phyloP scores from a whole-genome alignment of 1,140 invertebrate species.

The Zaprionus ornatus region DNA sequence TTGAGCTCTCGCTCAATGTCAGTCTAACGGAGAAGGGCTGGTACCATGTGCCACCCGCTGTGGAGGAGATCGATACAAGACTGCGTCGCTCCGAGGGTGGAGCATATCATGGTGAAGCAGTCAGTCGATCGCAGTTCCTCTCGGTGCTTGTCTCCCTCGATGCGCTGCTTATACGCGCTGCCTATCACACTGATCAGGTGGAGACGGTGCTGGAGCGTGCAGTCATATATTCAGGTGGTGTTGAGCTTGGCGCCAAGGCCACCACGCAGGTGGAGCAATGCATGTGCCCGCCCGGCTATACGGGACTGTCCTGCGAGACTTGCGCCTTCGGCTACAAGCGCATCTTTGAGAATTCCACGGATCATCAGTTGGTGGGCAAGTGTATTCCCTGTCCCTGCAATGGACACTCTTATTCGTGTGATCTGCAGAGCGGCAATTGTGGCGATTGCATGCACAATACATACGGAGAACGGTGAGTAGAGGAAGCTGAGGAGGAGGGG shows the following conservation, averaged over 20 bases:
- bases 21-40: conserved; percentile 89
- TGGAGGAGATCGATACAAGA: conserved; percentile 86
- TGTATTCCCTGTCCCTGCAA: conserved; percentile 96
- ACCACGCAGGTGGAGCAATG: conserved; percentile 86
- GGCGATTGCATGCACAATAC: conserved; percentile 89
- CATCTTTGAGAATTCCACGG: conserved; percentile 86
- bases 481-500: neutral
- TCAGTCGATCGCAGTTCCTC: conserved; percentile 92
- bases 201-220: conserved; percentile 87
- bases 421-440: conserved; percentile 91
- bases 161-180: conserved; percentile 93
- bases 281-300: conserved; percentile 87
- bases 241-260: conserved; percentile 64
- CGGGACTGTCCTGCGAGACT: conserved; percentile 92
- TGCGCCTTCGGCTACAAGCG: conserved; percentile 94
- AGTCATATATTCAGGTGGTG: conserved; percentile 76
- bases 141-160: conserved; percentile 92
- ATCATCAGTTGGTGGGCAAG: conserved; percentile 85
- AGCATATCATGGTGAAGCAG: conserved; percentile 86
- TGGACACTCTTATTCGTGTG: conserved; percentile 93
- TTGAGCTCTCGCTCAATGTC: conserved; percentile 86
- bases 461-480: conserved; percentile 85
- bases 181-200: conserved; percentile 97
- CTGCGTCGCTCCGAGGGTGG: conserved; percentile 84
- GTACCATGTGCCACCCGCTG: conserved; percentile 88